A percentile compares a stretch with the other conserved stretches of the same genome.
Evolutionary conservation across 2,113 vertebrate species (phyloP).

Genomic region (Mixornis gularis): DNA sequence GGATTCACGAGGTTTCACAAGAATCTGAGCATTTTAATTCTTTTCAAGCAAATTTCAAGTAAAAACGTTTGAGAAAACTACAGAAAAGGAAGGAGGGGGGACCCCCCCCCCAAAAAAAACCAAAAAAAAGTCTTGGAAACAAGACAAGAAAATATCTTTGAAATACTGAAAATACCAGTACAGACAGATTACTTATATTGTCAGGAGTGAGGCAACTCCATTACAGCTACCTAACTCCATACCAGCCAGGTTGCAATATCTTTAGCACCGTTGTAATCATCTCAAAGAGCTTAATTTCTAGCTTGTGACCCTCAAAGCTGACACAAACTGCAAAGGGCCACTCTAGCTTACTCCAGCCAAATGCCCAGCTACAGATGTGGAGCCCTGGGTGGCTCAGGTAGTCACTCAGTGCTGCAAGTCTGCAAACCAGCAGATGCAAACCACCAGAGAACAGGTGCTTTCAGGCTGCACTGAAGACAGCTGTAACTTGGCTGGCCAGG

Average conservation of each 20-base stretch:
- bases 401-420: not conserved
- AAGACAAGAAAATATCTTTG: not conserved
- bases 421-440: not conserved
- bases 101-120: no score
- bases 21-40: not conserved
- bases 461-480: not conserved
- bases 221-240: not conserved
- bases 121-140: not conserved
- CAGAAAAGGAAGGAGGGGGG: not conserved
- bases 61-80: not conserved
- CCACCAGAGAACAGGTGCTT: not conserved
- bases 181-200: not conserved
- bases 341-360: not conserved
- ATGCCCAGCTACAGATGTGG: fast-evolving
- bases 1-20: not conserved
- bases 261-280: not conserved
- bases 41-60: not conserved
- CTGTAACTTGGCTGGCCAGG: not conserved
- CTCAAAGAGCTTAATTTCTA: not conserved
- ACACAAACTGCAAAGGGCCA: not conserved
- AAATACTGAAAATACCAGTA: not conserved
- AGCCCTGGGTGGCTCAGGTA: fast-evolving
- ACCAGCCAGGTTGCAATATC: not conserved
- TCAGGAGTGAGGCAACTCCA: not conserved
- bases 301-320: not conserved